Evolutionary conservation across 2,888 invertebrate genomes (phyloP).

Genomic region (Cosmopolites sordidus): DNA sequence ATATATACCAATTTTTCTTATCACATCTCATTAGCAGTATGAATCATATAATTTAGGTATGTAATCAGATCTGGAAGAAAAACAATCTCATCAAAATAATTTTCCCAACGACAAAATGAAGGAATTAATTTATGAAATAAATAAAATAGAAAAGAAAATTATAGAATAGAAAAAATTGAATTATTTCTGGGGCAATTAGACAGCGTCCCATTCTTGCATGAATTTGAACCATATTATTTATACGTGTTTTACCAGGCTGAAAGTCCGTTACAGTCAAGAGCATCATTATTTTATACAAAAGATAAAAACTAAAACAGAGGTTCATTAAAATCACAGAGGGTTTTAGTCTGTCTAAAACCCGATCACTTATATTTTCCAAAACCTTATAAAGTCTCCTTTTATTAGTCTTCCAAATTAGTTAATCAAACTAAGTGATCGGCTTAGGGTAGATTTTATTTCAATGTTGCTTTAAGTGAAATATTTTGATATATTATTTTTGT

Average conservation of each 20-base stretch:
- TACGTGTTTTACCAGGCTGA: constrained; percentile 8
- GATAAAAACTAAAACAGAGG: constrained; percentile 4
- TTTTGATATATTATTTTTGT: constrained; percentile 15
- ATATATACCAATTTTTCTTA: too few species aligned
- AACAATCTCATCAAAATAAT: too few species aligned
- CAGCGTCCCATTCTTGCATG: too few species aligned
- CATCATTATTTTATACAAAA: constrained; percentile 2
- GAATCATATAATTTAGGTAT: too few species aligned
- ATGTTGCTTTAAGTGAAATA: constrained; percentile 1
- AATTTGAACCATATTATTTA: too few species aligned
- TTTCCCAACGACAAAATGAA: too few species aligned
- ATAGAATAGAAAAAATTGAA: too few species aligned
- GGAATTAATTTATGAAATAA: too few species aligned
- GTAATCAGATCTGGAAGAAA: too few species aligned
- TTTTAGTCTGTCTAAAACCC: constrained; percentile 9
- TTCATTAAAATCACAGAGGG: constrained; percentile 7
- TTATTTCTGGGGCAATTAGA: too few species aligned
- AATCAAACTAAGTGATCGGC: constrained; percentile 24
- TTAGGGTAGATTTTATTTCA: constrained; percentile 15
- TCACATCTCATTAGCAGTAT: too few species aligned
- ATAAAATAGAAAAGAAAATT: too few species aligned
- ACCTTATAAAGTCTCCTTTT: constrained; percentile 15
- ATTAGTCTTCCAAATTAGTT: constrained; percentile 20
- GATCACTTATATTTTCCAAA: constrained; percentile 14
- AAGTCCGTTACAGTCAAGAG: not conserved